phyloP scores from a whole-genome alignment of 2,797 vertebrate genomes.

The Phylloscopus collybita region DNA sequence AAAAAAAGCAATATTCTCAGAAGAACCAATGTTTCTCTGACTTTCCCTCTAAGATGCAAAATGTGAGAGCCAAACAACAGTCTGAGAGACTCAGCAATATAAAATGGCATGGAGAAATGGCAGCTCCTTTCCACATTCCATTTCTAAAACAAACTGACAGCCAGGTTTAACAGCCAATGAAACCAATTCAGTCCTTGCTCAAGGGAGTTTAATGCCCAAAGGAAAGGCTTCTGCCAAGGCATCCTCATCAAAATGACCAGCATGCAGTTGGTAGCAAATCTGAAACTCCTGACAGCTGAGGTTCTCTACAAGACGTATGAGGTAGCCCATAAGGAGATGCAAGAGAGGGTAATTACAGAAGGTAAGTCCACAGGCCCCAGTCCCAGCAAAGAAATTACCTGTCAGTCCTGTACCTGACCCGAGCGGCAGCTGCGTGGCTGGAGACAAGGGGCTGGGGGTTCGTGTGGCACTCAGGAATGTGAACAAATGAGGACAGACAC shows the following conservation, averaged over 20 bases:
- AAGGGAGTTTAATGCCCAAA: background rate
- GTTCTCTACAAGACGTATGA: accelerated
- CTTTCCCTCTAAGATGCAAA: background rate
- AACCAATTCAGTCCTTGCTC: background rate
- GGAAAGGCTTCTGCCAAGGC: background rate
- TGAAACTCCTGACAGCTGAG: background rate
- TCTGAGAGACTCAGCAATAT: no score
- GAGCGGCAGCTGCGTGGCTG: accelerated
- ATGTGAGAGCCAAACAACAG: background rate
- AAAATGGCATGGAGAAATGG: background rate
- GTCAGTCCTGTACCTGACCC: accelerated
- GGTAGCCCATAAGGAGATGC: background rate
- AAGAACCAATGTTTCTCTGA: background rate
- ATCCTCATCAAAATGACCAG: background rate
- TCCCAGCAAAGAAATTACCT: background rate
- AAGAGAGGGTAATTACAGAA: background rate
- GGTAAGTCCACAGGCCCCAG: background rate
- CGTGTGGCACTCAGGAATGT: background rate
- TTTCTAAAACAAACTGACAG: background rate
- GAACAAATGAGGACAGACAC: background rate
- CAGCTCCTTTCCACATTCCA: accelerated
- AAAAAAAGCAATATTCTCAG: accelerated
- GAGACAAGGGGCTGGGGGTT: background rate
- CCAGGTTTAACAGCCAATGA: background rate
- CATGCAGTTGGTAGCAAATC: background rate